These are phyloP conservation scores for Desoria tigrina DNA, from an alignment of 2,888 invertebrate genomes.

Conservation along the genomic window DNA sequence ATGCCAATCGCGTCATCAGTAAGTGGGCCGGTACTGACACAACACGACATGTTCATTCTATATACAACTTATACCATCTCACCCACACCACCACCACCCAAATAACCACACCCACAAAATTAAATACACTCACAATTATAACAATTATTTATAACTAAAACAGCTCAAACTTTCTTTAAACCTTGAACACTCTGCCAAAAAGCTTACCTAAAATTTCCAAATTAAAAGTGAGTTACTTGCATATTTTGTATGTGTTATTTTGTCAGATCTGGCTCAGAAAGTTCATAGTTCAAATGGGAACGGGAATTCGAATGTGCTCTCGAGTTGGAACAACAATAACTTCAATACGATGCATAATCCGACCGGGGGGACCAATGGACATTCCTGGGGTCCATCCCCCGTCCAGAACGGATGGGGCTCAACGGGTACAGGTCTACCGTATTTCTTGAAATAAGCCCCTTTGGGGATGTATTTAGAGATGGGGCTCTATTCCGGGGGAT, in stretches of 20 bases:
- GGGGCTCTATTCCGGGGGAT: too few relatives aligned
- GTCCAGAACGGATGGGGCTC: slow-evolving; percentile 51
- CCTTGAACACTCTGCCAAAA: too few relatives aligned
- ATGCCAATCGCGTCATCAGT: slow-evolving; percentile 61
- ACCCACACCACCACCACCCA: too few relatives aligned
- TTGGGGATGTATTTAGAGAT: too few relatives aligned
- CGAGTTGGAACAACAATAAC: slow-evolving; percentile 49
- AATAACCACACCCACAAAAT: too few relatives aligned
- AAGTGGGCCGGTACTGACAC: slow-evolving; percentile 61
- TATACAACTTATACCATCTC: background rate
- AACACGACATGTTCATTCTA: background rate
- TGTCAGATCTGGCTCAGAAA: slow-evolving; percentile 48
- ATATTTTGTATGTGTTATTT: too few relatives aligned
- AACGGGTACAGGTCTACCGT: slow-evolving; percentile 24
- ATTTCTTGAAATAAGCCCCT: too few relatives aligned
- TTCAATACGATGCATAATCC: slow-evolving; percentile 37
- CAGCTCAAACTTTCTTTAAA: too few relatives aligned
- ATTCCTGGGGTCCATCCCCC: slow-evolving; percentile 53
- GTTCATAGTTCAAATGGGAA: slow-evolving; percentile 31
- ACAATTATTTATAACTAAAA: too few relatives aligned
- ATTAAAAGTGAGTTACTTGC: too few relatives aligned
- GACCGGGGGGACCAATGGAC: slow-evolving; percentile 23
- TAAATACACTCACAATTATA: too few relatives aligned
- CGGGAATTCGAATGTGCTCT: slow-evolving; percentile 42
- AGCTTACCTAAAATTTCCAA: too few relatives aligned